phyloP scores from a whole-genome alignment of 2,113 vertebrate species.

The Esox niger region DNA sequence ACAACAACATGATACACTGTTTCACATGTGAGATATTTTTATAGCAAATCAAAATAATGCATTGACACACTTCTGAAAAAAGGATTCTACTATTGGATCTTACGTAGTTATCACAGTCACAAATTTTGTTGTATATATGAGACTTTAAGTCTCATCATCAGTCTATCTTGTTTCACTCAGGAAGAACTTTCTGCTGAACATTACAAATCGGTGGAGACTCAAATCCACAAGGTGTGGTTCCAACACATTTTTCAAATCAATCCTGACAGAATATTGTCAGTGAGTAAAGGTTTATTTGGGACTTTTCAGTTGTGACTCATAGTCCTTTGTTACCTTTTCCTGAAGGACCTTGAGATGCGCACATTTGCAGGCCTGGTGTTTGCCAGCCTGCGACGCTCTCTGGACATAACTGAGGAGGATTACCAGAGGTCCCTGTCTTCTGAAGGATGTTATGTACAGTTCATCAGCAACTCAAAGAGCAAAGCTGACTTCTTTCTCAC shows the following conservation, averaged over 20 bases:
- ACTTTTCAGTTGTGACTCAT: too few relatives aligned
- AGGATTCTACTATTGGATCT: too few relatives aligned
- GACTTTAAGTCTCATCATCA: too few relatives aligned
- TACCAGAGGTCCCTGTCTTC: slow-evolving; percentile 80
- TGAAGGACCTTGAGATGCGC: slow-evolving; percentile 80
- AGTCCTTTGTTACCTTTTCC: neutral
- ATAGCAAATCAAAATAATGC: too few relatives aligned
- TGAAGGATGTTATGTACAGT: slow-evolving; percentile 79
- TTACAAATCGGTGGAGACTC: slow-evolving; percentile 62
- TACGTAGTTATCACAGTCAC: too few relatives aligned
- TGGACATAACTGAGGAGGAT: slow-evolving; percentile 77
- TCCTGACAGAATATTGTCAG: too few relatives aligned
- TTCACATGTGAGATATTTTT: too few relatives aligned
- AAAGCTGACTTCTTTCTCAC: slow-evolving; percentile 88
- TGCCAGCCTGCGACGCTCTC: slow-evolving; percentile 68
- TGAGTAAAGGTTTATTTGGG: too few relatives aligned
- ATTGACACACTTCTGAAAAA: too few relatives aligned
- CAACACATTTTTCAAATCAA: too few relatives aligned
- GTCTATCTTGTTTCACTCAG: slow-evolving; percentile 34
- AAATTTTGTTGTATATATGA: neutral
- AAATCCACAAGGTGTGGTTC: slow-evolving; percentile 65
- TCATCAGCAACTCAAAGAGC: slow-evolving; percentile 92
- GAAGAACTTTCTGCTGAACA: slow-evolving; percentile 65
- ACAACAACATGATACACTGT: too few relatives aligned
- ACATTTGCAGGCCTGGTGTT: slow-evolving; percentile 81